A percentile compares a stretch with the other conserved stretches of the same genome.
Conservation (phyloP, 1,140 invertebrate genomes). For the Danaus melanippus region DNA sequence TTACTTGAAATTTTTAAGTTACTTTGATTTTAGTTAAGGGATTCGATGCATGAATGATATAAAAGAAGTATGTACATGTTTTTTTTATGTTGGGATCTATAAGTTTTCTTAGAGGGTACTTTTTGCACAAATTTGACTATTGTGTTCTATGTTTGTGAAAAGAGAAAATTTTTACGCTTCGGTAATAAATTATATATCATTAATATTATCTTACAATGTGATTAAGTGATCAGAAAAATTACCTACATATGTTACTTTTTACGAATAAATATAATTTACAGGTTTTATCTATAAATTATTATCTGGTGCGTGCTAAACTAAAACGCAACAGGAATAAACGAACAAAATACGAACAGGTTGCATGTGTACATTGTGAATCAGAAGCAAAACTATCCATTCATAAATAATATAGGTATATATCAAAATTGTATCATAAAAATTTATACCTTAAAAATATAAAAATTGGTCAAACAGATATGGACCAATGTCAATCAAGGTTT, state of each 20-base stretch:
- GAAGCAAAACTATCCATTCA: constrained; percentile 12
- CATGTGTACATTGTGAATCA: constrained; percentile 9
- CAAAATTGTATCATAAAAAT: constrained; percentile 1
- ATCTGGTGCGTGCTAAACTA: constrained; percentile 6
- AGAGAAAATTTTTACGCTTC: constrained; percentile 47
- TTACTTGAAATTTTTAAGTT: no score
- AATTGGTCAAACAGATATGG: background rate
- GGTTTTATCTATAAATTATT: background rate
- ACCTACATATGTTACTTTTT: no score
- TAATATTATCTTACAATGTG: no score
- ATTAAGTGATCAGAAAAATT: no score
- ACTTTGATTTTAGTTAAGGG: no score
- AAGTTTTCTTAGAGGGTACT: no score
- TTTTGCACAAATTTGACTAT: background rate
- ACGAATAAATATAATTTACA: no score
- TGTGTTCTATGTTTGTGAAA: constrained; percentile 68
- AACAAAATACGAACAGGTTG: constrained; percentile 1
- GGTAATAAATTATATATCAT: no score
- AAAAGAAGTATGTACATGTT: no score
- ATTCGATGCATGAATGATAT: no score
- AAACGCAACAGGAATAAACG: constrained; percentile 2
- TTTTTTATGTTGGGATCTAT: no score
- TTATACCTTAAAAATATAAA: constrained; percentile 4
- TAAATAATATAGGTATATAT: constrained; percentile 7
- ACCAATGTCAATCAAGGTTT: constrained; percentile 11